Evolutionary conservation across 2,888 invertebrate species (phyloP), one percentile per base, ranked within the genome.

Genomic region (Xylota segnis): DNA sequence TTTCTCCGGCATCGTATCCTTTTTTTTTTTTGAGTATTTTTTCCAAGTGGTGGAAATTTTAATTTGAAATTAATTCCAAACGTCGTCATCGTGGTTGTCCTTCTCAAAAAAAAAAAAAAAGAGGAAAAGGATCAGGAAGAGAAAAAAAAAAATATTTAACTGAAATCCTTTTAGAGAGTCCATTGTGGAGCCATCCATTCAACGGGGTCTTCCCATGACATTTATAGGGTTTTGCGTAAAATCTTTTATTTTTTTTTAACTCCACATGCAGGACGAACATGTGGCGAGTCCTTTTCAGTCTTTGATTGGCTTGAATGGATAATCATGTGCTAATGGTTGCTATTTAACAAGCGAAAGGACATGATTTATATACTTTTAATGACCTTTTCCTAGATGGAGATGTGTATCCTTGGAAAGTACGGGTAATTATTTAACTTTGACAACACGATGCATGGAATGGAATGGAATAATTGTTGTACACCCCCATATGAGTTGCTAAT

Each of bases 51-150:
- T 78, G 43, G 75, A 71, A 71, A 66, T 84, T 86, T 76, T 86
- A 86, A 82, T 86, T 86, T 77, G 76, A 82, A 86, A 82, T 86
- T 86, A 86, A 86, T 86, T 77, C 86, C 86, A 86, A 86, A 54
- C 56, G 68, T 76, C 86, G 81, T 79, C 79, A 59, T 84, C 66
- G 59, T 71, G 56, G 79, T 79, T 23, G 65, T 74, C 72, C 83
- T 66, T 77, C 47, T 58, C 50, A 14, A 16, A 77, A 27, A 65
- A 45, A 63, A 34, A 43, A 18, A 18, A 63, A 27, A 65, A 45
- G 56, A 34, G 32, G 14, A 18, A 63, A 23, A 68, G 61, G 47
- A 14, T 37, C 37, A 61, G 32, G 5, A 50, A 9, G 59, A 29
- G 40, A 16, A 47, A 34, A 61, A 54, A 10, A 40, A 37, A 4